Evolutionary conservation across 2,888 invertebrate genomes (phyloP).

Genomic region (Ariolimax columbianus): DNA sequence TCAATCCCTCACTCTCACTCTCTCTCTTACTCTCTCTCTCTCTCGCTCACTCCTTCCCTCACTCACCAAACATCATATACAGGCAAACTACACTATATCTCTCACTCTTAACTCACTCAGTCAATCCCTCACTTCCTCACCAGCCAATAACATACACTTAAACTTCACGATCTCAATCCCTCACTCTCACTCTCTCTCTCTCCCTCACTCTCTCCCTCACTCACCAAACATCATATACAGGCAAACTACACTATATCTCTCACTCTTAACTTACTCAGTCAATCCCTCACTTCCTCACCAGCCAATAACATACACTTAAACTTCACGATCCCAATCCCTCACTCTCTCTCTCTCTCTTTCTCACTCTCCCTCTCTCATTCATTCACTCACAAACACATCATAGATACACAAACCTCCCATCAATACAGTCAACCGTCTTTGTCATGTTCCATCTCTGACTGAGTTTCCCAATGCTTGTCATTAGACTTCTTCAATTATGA

Average conservation of each 20-base stretch:
- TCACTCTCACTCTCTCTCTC: background rate
- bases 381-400: too few relatives aligned
- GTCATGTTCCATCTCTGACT: too few relatives aligned
- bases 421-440: too few relatives aligned
- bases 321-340: background rate
- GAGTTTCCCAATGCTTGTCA: conserved; percentile 22
- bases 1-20: too few relatives aligned
- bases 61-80: too few relatives aligned
- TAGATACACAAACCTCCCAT: too few relatives aligned
- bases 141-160: background rate
- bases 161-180: background rate
- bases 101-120: too few relatives aligned
- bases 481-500: conserved; percentile 45
- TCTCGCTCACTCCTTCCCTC: too few relatives aligned
- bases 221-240: too few relatives aligned
- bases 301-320: background rate
- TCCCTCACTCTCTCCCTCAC: too few relatives aligned
- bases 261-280: background rate
- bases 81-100: too few relatives aligned
- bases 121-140: background rate
- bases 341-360: background rate
- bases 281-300: background rate
- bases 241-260: too few relatives aligned
- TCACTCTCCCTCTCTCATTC: background rate
- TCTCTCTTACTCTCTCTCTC: background rate